Base-by-base conservation (phyloP, 2,113 vertebrate genomes). In the Spilogale gracilis region DNA sequence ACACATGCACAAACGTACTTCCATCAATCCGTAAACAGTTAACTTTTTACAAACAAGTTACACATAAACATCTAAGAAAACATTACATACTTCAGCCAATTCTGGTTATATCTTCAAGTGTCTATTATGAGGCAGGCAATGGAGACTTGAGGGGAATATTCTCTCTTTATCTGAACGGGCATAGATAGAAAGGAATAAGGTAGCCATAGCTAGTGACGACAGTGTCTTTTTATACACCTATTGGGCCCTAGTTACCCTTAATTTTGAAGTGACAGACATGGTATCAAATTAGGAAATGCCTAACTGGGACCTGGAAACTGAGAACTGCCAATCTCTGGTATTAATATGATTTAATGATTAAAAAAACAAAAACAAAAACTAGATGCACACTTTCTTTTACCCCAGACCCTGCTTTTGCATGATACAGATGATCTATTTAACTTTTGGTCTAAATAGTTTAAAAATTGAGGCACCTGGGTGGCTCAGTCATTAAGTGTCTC, bases 391-490 rank as follows among this genome's bases (percentile, higher is more conserved):
- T 88, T 88, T 96, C 74, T 80, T 96, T 97, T 9, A 7, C 96
- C 91, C 96, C 84, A 84, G 96, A 97, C 98, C 96, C 85, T 93
- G 25, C 96, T 96, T 98, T 98, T 97, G 48, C 94, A 69, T 86
- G 89, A 67, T 93, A 96, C 87, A 97, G 97, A 97, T 98, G 98
- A 99, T 99, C 98, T 98, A 97, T 98, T 69, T 98, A 97, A 97
- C 38, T 98, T 98, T 98, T 97, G 98, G 91, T 98, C 95, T 98
- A 98, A 74, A 96, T 90, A 96, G 96, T 94, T 98, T 97, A 96
- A 98, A 98, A 38, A 38, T 38, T 38, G 38, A 38, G 38, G 38
- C 38, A 38, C 38, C 38, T 38, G 38, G 38, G 38, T 38, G 38
- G 38, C 38, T 38, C 38, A 38, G 38, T 38, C 38, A 38, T 38